Percentiles rank a stretch among this genome's conserved stretches.
Conservation (phyloP, 2,113 vertebrate genomes). For the Oreochromis aureus region DNA sequence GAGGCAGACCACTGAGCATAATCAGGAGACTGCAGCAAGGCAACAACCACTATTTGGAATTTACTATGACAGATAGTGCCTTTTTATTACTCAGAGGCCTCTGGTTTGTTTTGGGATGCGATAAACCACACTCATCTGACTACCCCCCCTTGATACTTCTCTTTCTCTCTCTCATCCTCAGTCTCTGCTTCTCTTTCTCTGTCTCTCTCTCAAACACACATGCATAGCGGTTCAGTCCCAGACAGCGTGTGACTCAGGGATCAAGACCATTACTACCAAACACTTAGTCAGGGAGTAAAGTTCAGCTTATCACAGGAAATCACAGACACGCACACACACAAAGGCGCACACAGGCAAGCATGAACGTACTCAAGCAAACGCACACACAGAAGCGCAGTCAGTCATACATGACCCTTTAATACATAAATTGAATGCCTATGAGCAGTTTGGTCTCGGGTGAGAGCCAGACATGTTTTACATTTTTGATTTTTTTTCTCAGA, state of each 20-base stretch:
- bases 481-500: neutral
- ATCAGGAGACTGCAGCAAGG: constrained; percentile 66
- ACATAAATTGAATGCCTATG: neutral
- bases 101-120: constrained; percentile 50
- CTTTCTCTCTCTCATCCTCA: neutral
- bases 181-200: neutral
- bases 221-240: neutral
- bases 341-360: neutral
- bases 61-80: constrained; percentile 57
- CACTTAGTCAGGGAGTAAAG: constrained; percentile 41
- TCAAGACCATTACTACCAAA: constrained; percentile 25
- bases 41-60: constrained; percentile 62
- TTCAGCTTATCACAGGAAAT: constrained; percentile 33
- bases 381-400: neutral
- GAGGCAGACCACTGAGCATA: constrained; percentile 62
- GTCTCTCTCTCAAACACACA: neutral
- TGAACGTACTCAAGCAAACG: neutral
- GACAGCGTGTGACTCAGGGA: constrained; percentile 20
- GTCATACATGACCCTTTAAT: neutral
- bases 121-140: constrained; percentile 28
- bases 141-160: neutral
- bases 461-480: neutral
- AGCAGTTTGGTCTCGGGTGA: neutral
- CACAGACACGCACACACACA: neutral
- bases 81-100: constrained; percentile 56